phyloP scores from a whole-genome alignment of 1,140 invertebrate genomes.

The Penaeus chinensis region DNA sequence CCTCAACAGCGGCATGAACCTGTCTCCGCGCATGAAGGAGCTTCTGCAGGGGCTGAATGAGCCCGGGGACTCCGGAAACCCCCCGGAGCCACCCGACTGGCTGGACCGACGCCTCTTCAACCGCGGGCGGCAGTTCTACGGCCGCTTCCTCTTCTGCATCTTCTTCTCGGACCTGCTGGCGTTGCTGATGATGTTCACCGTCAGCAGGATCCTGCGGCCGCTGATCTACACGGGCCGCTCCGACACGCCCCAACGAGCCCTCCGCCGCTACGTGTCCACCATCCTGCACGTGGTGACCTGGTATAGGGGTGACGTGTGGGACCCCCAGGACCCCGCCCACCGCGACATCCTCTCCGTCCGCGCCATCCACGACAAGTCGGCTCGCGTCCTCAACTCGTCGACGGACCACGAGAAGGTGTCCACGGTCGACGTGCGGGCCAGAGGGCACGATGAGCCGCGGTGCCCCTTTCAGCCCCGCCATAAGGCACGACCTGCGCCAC shows the following conservation, averaged over 20 bases:
- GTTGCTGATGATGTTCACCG: conserved; percentile 64
- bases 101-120: conserved; percentile 45
- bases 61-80: conserved; percentile 51
- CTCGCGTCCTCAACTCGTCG: conserved; percentile 65
- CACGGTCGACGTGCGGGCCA: conserved; percentile 69
- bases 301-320: conserved; percentile 77
- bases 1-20: neutral
- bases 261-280: conserved; percentile 81
- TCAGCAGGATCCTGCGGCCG: conserved; percentile 66
- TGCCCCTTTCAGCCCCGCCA: conserved; percentile 30
- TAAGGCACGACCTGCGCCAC: conserved; percentile 6
- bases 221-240: conserved; percentile 70
- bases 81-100: conserved; percentile 37
- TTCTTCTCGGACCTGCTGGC: conserved; percentile 51
- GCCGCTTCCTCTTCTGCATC: conserved; percentile 46
- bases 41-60: conserved; percentile 38
- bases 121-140: conserved; percentile 44
- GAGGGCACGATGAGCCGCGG: conserved; percentile 21
- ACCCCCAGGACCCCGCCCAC: conserved; percentile 67
- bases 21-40: conserved; percentile 29
- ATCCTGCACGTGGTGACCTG: conserved; percentile 79
- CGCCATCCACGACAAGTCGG: conserved; percentile 68
- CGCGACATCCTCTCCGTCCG: conserved; percentile 70
- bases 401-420: conserved; percentile 70
- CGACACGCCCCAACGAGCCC: conserved; percentile 73